phyloP scores from a whole-genome alignment of 2,113 vertebrate genomes.

The Heloderma charlesbogerti region DNA sequence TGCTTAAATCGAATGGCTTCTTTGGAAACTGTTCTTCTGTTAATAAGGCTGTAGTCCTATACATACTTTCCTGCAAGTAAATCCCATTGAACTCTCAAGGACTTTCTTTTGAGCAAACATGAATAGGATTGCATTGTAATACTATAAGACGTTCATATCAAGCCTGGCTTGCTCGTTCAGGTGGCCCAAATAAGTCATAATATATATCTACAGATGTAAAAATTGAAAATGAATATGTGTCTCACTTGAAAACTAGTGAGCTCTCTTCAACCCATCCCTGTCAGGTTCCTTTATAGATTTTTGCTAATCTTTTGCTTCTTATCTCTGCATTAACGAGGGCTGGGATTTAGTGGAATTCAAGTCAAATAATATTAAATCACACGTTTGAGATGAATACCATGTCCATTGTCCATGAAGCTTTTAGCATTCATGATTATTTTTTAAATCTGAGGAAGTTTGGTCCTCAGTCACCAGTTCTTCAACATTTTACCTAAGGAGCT shows the following conservation, averaged over 20 bases:
- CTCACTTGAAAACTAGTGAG: not conserved
- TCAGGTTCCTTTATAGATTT: not conserved
- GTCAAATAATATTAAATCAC: constrained; percentile 47
- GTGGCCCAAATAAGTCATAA: not conserved
- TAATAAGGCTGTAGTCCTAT: not conserved
- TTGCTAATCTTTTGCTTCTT: not conserved
- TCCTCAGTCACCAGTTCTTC: constrained; percentile 54
- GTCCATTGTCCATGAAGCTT: constrained; percentile 34
- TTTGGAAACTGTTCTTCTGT: constrained; percentile 7
- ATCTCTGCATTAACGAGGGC: not conserved
- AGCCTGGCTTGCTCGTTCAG: not conserved
- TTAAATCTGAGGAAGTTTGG: constrained; percentile 59
- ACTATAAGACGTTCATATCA: not conserved
- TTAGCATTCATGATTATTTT: constrained; percentile 32
- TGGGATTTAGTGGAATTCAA: constrained; percentile 36
- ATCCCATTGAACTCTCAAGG: no score
- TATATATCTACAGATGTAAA: not conserved
- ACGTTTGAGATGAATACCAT: constrained; percentile 44
- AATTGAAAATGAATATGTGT: not conserved
- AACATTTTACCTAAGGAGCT: constrained; percentile 53
- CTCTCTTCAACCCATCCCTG: not conserved
- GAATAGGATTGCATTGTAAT: no score
- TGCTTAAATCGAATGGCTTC: not conserved
- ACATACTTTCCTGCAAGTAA: no score
- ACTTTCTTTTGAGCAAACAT: no score